These are phyloP conservation scores for Mesocentrotus franciscanus DNA, from an alignment of 53 echinoderm and acorn worm species.

Conservation along the genomic window DNA sequence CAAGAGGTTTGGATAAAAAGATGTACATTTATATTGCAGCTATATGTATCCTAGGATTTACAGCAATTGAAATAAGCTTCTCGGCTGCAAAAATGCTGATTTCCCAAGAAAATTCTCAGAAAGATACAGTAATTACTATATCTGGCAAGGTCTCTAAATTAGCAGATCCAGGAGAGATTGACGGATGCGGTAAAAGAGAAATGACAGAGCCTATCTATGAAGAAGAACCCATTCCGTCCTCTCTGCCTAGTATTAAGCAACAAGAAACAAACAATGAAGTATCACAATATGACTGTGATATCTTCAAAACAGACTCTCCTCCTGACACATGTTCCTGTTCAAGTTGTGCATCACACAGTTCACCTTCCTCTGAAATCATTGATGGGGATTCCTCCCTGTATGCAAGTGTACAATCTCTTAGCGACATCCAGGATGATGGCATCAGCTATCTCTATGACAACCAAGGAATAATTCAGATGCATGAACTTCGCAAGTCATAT, in stretches of 20 bases:
- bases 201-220: background rate
- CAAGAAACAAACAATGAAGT: background rate
- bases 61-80: background rate
- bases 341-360: background rate
- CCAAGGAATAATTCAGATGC: background rate
- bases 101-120: background rate
- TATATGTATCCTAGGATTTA: background rate
- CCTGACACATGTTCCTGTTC: background rate
- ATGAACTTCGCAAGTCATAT: background rate
- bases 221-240: background rate
- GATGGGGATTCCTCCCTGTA: background rate
- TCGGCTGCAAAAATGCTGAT: background rate
- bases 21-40: background rate
- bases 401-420: background rate
- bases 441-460: conserved; percentile 9
- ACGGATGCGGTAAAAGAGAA: background rate
- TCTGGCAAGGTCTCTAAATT: background rate
- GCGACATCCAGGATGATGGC: background rate
- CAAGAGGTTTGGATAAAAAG: background rate
- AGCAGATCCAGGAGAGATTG: background rate
- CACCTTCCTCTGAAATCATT: background rate
- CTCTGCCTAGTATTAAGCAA: background rate
- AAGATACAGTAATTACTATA: background rate
- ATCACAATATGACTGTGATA: background rate
- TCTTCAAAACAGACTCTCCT: background rate